Percentiles rank a stretch among this genome's conserved stretches.
Conservation (phyloP, 2,888 invertebrate genomes). For the Eutolmus rufibarbis region DNA sequence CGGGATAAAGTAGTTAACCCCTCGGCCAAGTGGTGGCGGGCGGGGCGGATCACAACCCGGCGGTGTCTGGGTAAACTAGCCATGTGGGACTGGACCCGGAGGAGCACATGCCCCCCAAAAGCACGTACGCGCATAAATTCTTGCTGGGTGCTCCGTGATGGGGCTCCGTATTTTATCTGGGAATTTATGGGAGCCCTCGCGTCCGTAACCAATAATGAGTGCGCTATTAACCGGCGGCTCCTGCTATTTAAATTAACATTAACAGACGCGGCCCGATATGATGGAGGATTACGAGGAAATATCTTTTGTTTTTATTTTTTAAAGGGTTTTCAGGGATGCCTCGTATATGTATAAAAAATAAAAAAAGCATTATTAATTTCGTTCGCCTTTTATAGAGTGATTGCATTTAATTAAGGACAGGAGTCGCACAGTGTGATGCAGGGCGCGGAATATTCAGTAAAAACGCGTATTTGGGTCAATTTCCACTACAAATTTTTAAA, state of each 20-base stretch:
- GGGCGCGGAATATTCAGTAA: no score
- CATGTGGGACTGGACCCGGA: constrained; percentile 5
- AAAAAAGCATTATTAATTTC: background rate
- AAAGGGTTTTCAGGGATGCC: background rate
- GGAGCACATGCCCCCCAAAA: background rate
- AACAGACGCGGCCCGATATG: background rate
- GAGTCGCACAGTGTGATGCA: background rate
- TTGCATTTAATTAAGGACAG: background rate
- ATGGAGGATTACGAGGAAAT: background rate
- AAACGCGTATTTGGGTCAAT: background rate
- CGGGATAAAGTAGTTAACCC: background rate
- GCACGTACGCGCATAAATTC: background rate
- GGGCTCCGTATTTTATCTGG: constrained; percentile 11
- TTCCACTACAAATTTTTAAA: background rate
- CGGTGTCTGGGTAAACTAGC: background rate
- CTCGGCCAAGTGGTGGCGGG: background rate
- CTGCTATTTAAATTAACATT: constrained; percentile 23
- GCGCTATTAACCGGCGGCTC: background rate
- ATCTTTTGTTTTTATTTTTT: background rate
- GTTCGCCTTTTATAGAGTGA: background rate
- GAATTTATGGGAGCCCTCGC: constrained; percentile 8
- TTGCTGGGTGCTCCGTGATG: background rate
- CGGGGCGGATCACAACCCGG: background rate
- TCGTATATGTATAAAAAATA: background rate
- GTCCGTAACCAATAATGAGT: constrained; percentile 29